These are phyloP conservation scores for Apamea crenata DNA, from an alignment of 2,888 invertebrate genomes.

Conservation along the genomic window DNA sequence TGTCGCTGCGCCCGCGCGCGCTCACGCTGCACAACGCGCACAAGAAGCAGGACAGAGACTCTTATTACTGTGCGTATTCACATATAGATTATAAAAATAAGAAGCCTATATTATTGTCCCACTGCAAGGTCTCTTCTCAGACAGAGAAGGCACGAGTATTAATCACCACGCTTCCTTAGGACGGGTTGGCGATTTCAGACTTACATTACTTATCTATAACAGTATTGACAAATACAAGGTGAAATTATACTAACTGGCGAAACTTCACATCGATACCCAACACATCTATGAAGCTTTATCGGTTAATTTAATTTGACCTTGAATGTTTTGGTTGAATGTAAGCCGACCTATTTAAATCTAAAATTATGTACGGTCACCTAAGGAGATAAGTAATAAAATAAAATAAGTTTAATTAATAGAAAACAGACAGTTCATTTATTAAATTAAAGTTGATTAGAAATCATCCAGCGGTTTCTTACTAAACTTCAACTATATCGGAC, in stretches of 20 bases:
- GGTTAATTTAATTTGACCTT: not conserved
- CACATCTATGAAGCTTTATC: not conserved
- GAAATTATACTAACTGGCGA: not conserved
- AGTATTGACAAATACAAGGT: not conserved
- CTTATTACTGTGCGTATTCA: constrained; percentile 93
- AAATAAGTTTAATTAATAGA: too few relatives aligned
- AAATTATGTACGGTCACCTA: not conserved
- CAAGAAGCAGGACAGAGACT: constrained; percentile 93
- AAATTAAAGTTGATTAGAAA: too few relatives aligned
- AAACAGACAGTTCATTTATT: too few relatives aligned
- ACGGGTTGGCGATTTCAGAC: not conserved
- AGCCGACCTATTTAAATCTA: not conserved
- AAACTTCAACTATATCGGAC: too few relatives aligned
- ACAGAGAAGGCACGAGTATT: not conserved
- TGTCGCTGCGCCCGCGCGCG: constrained; percentile 94
- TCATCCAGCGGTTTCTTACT: too few relatives aligned
- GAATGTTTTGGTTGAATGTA: not conserved
- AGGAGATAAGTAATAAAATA: too few relatives aligned
- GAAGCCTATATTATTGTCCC: not conserved
- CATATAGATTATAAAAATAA: not conserved
- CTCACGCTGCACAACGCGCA: constrained; percentile 90
- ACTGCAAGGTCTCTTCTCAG: not conserved
- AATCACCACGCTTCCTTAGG: not conserved
- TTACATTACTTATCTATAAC: not conserved
- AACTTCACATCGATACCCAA: not conserved